Base-by-base conservation (phyloP, 2,797 vertebrate genomes). In the Gambusia yucatana region DNA sequence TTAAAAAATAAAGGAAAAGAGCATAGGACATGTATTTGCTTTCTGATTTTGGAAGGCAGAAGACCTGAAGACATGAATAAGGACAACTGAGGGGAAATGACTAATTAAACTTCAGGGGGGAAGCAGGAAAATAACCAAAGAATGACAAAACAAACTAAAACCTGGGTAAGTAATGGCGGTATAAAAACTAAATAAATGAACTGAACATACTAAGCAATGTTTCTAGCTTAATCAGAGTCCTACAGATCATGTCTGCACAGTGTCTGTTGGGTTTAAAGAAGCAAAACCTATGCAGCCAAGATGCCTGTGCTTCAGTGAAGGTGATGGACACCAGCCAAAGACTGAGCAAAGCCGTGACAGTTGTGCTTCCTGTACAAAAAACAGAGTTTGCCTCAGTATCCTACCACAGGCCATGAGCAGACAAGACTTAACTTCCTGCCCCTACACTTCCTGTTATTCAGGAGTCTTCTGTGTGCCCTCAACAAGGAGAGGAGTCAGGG, bases 361-460 rank as follows among this genome's bases (percentile, higher is more conserved):
- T 90, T 86, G 73, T 28, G 61, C 79, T 95, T 96, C 95, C 94
- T 95, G 92, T 92, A 89, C 75, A 79, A 79, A 63, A 67, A 80
- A 82, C 85, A 79, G 77, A 48, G 74, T 87, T 77, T 80, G 89
- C 80, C 86, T 88, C 84, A 81, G 84, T 89, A 89, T 94, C 91
- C 93, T 88, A 93, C 92, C 92, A 81, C 90, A 94, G 92, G 80
- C 93, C 76, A 79, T 87, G 90, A 92, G 93, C 90, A 94, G 94
- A 92, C 91, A 91, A 87, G 90, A 92, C 93, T 94, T 92, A 86
- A 95, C 94, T 95, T 96, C 95, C 95, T 96, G 95, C 93, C 93
- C 82, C 90, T 92, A 84, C 89, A 93, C 92, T 96, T 96, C 96
- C 95, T 96, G 96, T 96, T 96, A 94, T 96, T 95, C 92, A 89